Base-by-base conservation (phyloP, 2,888 invertebrate genomes). In the Cerastoderma edule region DNA sequence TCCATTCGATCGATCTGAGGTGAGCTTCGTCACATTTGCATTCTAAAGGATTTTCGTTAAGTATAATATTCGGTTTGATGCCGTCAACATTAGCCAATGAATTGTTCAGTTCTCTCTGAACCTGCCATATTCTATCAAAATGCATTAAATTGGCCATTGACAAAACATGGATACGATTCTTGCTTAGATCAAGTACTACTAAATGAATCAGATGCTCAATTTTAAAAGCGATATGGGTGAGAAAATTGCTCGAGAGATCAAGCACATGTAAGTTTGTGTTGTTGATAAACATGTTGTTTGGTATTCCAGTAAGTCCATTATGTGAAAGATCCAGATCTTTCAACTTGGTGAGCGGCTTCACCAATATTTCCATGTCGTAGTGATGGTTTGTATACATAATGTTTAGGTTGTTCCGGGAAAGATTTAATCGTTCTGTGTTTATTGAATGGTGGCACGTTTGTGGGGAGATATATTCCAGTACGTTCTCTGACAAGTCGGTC, bases 381-480 rank as follows among this genome's bases (percentile, higher is more conserved):
- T 10, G 6, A 22, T 64, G 24, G 16, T 50, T 24, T 3, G 10
- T 19, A 13, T 30, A 24, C 70, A 70, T 70, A 10, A 33, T 28
- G 33, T 46, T 35, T 22, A 70, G 33, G 6, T 50, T 19, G 50
- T 70, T 70, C 16, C 24, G 10, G 6, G 70, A 70, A 16, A 70
- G 22, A 19, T 63, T 63, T n/a, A 70, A 32, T 22, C n/a, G 19
- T 53, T 70, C 30, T 8, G 27, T 22, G 35, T 70, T 32, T 24
- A 27, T 19, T 4, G 70, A 70, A 8, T 35, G 39, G 35, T 27
- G 27, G 6, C 63, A 22, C 5, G 50, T n/a, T 33, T 50, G 22
- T 6, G 70, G 64, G 19, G 70, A 63, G 16, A 70, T 27, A 35
- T 70, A 70, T 64, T 53, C 53, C 27, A 70, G 16, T 13, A 19